Evolutionary conservation across 2,113 vertebrate genomes (phyloP).

Genomic region (Sylvia atricapilla): DNA sequence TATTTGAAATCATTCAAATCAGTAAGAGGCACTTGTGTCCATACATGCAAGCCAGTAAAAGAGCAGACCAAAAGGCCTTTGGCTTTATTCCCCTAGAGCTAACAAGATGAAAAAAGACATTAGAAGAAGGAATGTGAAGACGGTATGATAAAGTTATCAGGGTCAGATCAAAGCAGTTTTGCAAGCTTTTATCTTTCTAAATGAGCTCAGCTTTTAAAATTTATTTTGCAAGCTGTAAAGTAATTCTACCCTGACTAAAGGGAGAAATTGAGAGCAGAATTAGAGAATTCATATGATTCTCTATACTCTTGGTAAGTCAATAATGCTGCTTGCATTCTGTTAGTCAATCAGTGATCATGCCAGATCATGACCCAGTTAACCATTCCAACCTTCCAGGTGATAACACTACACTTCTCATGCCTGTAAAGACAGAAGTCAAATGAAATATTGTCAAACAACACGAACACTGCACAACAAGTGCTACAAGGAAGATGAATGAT

Average conservation of each 20-base stretch:
- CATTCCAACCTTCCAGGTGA: background rate
- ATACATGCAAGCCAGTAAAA: background rate
- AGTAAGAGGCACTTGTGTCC: background rate
- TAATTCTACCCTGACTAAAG: background rate
- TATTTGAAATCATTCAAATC: background rate
- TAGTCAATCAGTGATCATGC: background rate
- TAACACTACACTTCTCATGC: background rate
- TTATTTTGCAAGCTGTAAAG: background rate
- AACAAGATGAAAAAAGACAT: background rate
- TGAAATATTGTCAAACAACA: background rate
- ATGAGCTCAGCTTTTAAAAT: background rate
- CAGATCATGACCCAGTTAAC: background rate
- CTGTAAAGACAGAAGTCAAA: background rate
- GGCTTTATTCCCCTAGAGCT: background rate
- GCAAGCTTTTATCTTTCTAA: background rate
- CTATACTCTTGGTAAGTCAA: background rate
- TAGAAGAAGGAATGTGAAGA: background rate
- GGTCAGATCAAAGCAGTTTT: background rate
- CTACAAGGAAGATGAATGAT: background rate
- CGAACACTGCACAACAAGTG: background rate
- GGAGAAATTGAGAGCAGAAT: background rate
- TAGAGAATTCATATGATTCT: too few relatives aligned
- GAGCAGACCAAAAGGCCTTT: background rate
- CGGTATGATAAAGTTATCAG: background rate
- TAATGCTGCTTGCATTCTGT: background rate